These are phyloP conservation scores for Pterocles burchelli DNA, from an alignment of 2,113 vertebrate species.

Conservation along the genomic window DNA sequence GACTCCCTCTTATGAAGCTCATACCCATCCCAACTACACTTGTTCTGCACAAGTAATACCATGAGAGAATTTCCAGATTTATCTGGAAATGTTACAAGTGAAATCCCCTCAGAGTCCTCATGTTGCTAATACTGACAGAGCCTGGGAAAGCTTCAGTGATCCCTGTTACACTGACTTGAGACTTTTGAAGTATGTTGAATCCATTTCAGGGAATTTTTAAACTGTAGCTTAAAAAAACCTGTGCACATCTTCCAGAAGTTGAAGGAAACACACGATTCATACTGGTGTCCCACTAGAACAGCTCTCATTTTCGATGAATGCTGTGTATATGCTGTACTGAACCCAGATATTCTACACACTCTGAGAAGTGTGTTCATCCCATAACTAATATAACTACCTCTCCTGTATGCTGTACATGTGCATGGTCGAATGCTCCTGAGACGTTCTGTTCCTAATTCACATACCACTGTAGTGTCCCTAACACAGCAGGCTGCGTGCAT, in stretches of 20 bases:
- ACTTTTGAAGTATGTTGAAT: not conserved
- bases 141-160: not conserved
- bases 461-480: not conserved
- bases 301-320: not conserved
- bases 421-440: not conserved
- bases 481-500: not conserved
- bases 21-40: not conserved
- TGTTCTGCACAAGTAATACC: not conserved
- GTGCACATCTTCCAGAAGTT: not conserved
- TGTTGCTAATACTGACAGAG: not conserved
- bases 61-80: not conserved
- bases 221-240: not conserved
- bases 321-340: not conserved
- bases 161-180: not conserved
- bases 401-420: not conserved
- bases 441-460: not conserved
- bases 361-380: not conserved
- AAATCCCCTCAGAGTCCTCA: not conserved
- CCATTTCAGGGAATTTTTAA: not conserved
- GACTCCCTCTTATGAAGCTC: not conserved
- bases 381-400: not conserved
- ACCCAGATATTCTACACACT: not conserved
- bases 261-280: not conserved
- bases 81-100: not conserved
- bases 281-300: not conserved